Conservation (phyloP, 2,888 invertebrate genomes). For the Noctua janthe region DNA sequence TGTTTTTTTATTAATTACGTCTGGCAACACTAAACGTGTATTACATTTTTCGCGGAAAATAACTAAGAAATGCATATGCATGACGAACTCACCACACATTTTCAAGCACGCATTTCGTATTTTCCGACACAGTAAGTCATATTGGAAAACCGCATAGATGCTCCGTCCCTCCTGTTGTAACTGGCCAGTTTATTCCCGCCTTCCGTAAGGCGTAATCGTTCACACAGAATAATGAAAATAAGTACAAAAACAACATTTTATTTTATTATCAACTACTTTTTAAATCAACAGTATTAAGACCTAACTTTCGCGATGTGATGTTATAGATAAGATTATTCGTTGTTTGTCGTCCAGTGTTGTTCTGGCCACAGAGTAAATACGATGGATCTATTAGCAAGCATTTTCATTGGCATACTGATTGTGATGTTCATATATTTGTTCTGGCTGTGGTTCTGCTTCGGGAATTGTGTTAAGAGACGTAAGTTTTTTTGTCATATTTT, state of each 20-base stretch:
- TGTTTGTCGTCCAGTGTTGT: constrained; percentile 47
- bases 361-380: constrained; percentile 58
- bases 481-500: constrained; percentile 69
- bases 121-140: constrained; percentile 55
- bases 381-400: constrained; percentile 76
- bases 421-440: constrained; percentile 82
- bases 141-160: constrained; percentile 55
- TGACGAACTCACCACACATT: not conserved
- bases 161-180: constrained; percentile 2
- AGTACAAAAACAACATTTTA: not conserved
- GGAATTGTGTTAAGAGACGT: constrained; percentile 77
- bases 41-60: not conserved
- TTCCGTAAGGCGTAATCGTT: constrained; percentile 11
- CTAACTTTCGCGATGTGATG: constrained; percentile 36
- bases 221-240: constrained; percentile 7
- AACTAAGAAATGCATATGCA: not conserved
- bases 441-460: constrained; percentile 88
- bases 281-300: constrained; percentile 26
- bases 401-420: constrained; percentile 74
- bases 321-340: constrained; percentile 56
- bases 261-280: constrained; percentile 19
- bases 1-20: not conserved
- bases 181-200: constrained; percentile 44
- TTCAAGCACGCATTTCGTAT: constrained; percentile 1
- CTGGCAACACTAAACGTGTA: not conserved